Conservation (phyloP, 92 coral and sea anemone species). For the Siderastrea radians region DNA sequence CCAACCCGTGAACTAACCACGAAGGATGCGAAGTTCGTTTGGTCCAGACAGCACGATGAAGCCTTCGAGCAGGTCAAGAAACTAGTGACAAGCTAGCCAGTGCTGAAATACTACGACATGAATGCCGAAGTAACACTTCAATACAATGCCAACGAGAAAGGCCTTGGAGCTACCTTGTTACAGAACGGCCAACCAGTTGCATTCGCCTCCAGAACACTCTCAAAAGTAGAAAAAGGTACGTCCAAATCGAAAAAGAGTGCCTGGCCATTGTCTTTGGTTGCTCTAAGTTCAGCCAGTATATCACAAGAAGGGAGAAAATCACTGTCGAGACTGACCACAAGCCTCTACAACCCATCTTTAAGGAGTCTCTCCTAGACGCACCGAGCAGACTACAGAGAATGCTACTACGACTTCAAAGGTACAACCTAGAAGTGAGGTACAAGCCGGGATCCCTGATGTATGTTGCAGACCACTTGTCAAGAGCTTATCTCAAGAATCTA, state of each 20-base stretch:
- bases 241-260: conserved; percentile 7
- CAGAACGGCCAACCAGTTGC: conserved; percentile 33
- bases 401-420: conserved; percentile 50
- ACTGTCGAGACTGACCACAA: background rate
- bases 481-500: conserved; percentile 31
- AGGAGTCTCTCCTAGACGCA: conserved; percentile 37
- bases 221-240: conserved; percentile 7
- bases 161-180: conserved; percentile 12
- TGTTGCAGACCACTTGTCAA: background rate
- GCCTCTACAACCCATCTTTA: conserved; percentile 1
- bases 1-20: conserved; percentile 52
- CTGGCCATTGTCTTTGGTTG: conserved; percentile 26
- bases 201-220: conserved; percentile 6
- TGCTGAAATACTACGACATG: conserved; percentile 48
- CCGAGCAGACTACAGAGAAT: conserved; percentile 57
- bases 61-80: conserved; percentile 19
- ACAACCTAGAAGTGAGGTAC: conserved; percentile 31
- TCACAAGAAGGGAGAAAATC: conserved; percentile 3
- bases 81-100: conserved; percentile 31
- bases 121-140: conserved; percentile 8
- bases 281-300: conserved; percentile 30
- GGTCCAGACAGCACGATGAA: conserved; percentile 15
- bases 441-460: conserved; percentile 36
- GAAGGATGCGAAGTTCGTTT: background rate
- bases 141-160: conserved; percentile 21